Conservation (phyloP, 2,113 vertebrate species). For the Chunga burmeisteri region DNA sequence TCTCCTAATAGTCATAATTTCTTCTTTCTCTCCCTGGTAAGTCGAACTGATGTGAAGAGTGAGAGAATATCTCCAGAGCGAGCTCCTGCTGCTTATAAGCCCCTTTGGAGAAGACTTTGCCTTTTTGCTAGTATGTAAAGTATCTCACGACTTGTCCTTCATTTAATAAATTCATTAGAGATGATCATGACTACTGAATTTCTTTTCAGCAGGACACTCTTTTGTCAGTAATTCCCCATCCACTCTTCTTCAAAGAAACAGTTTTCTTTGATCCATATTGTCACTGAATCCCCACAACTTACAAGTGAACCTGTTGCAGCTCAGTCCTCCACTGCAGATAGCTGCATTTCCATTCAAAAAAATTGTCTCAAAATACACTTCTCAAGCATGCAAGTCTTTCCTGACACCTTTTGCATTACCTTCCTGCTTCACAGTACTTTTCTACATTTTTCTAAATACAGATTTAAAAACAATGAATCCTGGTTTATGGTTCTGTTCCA, state of each 20-base stretch:
- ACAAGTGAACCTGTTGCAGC: constrained; percentile 22
- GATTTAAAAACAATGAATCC: neutral
- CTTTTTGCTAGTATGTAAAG: neutral
- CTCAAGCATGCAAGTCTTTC: neutral
- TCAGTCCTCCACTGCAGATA: neutral
- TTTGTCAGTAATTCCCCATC: neutral
- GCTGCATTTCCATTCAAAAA: neutral
- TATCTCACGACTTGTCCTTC: neutral
- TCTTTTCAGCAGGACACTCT: neutral
- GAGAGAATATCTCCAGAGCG: neutral
- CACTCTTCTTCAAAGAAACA: constrained; percentile 12
- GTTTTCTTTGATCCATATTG: constrained; percentile 29
- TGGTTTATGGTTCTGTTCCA: neutral
- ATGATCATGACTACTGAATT: neutral
- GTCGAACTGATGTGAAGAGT: neutral
- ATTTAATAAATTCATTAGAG: constrained; percentile 11
- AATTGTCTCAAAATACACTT: neutral
- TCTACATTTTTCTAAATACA: neutral
- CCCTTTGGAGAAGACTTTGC: neutral
- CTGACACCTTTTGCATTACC: neutral
- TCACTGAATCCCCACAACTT: neutral
- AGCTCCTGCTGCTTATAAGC: neutral
- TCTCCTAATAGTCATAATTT: neutral
- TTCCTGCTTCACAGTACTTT: neutral
- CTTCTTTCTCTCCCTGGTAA: neutral